Percentiles rank a stretch among this genome's conserved stretches.
These are phyloP conservation scores for Dinoponera quadriceps DNA, from an alignment of 1,140 invertebrate species.

Conservation along the genomic window DNA sequence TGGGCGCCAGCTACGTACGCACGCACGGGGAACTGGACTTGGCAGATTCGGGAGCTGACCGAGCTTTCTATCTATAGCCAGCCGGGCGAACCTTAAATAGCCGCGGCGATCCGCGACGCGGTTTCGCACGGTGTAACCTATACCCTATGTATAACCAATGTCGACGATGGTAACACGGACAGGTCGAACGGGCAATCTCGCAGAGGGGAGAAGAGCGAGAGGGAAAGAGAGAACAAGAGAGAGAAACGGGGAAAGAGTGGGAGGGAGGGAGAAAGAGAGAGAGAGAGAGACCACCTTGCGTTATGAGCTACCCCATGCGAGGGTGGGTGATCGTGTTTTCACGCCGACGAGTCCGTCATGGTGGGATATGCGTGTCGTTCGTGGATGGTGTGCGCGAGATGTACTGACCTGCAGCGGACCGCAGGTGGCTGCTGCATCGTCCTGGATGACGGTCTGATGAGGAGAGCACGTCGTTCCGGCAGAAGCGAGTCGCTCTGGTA, in stretches of 20 bases:
- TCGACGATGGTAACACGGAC: not conserved
- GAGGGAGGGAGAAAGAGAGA: not conserved
- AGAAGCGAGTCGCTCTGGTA: slow-evolving; percentile 92
- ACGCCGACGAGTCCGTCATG: not conserved
- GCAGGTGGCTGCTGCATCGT: slow-evolving; percentile 71
- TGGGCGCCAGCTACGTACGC: slow-evolving; percentile 23
- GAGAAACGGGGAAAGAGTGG: slow-evolving; percentile 37
- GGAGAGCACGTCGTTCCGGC: slow-evolving; percentile 89
- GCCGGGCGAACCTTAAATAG: slow-evolving; percentile 84
- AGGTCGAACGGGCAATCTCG: not conserved
- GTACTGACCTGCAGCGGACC: slow-evolving; percentile 76
- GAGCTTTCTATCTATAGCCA: slow-evolving; percentile 84
- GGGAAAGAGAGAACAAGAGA: not conserved
- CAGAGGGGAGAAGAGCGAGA: not conserved
- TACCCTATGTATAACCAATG: slow-evolving; percentile 46
- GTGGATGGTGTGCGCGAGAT: not conserved
- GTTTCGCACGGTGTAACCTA: slow-evolving; percentile 61
- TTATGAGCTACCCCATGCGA: not conserved
- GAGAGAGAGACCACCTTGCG: not conserved
- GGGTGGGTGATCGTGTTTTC: not conserved
- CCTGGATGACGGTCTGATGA: slow-evolving; percentile 82
- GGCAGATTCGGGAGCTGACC: slow-evolving; percentile 78
- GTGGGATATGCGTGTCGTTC: not conserved
- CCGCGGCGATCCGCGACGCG: slow-evolving; percentile 64
- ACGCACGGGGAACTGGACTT: slow-evolving; percentile 67